A percentile compares a stretch with the other conserved stretches of the same genome.
Conservation (phyloP, 2,888 invertebrate species). For the Tetrapedia diversipes region DNA sequence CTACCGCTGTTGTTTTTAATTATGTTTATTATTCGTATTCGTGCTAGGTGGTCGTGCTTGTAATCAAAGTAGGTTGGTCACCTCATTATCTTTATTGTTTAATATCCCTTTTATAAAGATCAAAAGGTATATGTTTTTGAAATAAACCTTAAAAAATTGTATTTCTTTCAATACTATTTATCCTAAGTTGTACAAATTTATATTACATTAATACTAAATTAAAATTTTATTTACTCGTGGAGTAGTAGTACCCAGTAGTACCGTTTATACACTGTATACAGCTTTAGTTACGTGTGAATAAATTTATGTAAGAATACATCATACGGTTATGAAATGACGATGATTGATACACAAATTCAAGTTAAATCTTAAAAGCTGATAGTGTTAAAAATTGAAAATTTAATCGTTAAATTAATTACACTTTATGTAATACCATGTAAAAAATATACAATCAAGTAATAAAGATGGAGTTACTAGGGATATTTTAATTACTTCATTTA, state of each 20-base stretch:
- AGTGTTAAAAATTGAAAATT: not conserved
- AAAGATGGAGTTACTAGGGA: constrained; percentile 16
- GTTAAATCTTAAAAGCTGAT: not conserved
- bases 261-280: constrained; percentile 9
- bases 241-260: constrained; percentile 16
- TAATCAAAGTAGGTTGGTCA: constrained; percentile 29
- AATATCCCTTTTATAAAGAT: constrained; percentile 5
- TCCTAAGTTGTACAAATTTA: constrained; percentile 28
- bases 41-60: constrained; percentile 31
- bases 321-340: not conserved
- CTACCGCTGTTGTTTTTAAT: constrained; percentile 41
- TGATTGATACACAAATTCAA: not conserved
- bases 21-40: constrained; percentile 30
- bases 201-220: constrained; percentile 38
- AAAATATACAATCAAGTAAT: constrained; percentile 1
- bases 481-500: no score
- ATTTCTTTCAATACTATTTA: constrained; percentile 40
- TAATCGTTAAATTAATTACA: not conserved
- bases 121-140: constrained; percentile 8
- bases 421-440: not conserved
- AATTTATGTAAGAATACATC: not conserved
- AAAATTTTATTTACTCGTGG: constrained; percentile 18
- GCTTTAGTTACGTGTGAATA: not conserved
- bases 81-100: constrained; percentile 18
- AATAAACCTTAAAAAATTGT: not conserved